Evolutionary conservation across 2,113 vertebrate species (phyloP).

Genomic region (Megaceryle maxima): DNA sequence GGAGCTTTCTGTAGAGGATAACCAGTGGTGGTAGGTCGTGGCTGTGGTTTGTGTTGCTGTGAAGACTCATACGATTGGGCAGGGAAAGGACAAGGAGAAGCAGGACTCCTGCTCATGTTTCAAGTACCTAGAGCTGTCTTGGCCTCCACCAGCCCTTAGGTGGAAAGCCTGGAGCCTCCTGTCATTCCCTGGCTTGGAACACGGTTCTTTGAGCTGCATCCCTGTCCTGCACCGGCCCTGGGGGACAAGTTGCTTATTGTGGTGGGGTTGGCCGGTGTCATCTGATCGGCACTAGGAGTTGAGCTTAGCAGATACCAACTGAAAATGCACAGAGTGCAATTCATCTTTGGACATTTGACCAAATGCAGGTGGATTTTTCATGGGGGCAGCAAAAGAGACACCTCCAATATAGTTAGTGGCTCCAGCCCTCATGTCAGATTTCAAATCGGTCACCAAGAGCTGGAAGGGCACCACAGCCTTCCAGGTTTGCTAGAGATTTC

Average conservation of each 20-base stretch:
- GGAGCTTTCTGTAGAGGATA: not conserved
- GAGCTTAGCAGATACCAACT: not conserved
- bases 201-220: not conserved
- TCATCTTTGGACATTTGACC: not conserved
- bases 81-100: not conserved
- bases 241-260: not conserved
- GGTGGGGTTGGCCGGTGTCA: not conserved
- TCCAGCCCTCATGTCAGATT: not conserved
- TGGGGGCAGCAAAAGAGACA: not conserved
- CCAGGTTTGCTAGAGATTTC: not conserved
- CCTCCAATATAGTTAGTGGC: not conserved
- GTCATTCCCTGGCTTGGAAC: not conserved
- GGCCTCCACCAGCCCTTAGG: not conserved
- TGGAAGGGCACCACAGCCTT: not conserved
- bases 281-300: not conserved
- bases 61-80: not conserved
- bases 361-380: not conserved
- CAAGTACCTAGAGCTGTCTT: not conserved
- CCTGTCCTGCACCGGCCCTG: accelerated
- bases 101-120: not conserved
- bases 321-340: not conserved
- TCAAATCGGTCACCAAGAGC: not conserved
- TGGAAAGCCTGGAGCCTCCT: not conserved
- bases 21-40: accelerated
- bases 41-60: not conserved